Evolutionary conservation across 2,888 invertebrate species (phyloP).

Genomic region (Drosophila paucipuncta): DNA sequence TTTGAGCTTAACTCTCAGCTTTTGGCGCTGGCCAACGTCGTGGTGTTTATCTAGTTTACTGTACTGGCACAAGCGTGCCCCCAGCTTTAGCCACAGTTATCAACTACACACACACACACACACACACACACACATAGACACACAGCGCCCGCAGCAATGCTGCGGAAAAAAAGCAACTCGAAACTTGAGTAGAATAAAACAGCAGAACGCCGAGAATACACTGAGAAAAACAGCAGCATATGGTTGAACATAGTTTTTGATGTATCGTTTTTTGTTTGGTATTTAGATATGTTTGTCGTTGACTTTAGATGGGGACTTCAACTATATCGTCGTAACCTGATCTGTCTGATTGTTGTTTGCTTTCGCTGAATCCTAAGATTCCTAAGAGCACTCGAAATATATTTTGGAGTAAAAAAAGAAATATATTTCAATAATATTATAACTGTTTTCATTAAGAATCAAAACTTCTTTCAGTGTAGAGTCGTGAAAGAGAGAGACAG

Average conservation of each 20-base stretch:
- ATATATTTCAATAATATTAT: background rate
- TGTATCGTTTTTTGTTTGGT: background rate
- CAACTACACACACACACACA: slow-evolving; percentile 42
- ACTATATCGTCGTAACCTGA: background rate
- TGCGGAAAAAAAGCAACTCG: slow-evolving; percentile 36
- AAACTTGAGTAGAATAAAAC: slow-evolving; percentile 35
- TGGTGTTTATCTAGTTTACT: slow-evolving; percentile 75
- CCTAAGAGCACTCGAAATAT: rapidly evolving
- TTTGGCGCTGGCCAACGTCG: slow-evolving; percentile 52
- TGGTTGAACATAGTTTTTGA: background rate
- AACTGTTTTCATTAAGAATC: background rate
- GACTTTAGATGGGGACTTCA: background rate
- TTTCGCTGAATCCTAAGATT: background rate
- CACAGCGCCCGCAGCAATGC: slow-evolving; percentile 26
- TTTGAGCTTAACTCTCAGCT: slow-evolving; percentile 40
- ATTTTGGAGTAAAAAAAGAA: background rate
- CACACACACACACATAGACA: slow-evolving; percentile 15
- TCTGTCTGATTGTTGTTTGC: background rate
- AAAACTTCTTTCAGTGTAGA: background rate
- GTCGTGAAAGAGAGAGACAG: background rate
- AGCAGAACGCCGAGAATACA: background rate
- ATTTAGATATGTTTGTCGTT: background rate
- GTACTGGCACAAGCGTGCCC: slow-evolving; percentile 31
- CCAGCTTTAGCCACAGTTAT: slow-evolving; percentile 54
- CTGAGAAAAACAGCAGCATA: slow-evolving; percentile 7